Evolutionary conservation across 2,113 vertebrate species (phyloP).

Genomic region (Clarias gariepinus): DNA sequence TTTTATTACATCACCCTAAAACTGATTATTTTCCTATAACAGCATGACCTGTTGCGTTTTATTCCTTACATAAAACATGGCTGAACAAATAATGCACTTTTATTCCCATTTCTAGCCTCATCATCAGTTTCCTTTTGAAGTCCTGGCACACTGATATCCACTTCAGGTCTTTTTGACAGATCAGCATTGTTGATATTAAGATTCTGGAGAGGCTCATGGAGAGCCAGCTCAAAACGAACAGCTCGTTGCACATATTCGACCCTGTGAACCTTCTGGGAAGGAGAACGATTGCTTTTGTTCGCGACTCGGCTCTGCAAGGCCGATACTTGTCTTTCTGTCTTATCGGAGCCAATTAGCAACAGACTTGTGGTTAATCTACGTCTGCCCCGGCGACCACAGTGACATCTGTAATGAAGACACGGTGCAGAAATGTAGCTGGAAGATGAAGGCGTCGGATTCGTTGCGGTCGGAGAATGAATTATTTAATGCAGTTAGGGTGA

Average conservation of each 20-base stretch:
- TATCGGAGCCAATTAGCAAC: conserved; percentile 59
- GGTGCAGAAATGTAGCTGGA: conserved; percentile 46
- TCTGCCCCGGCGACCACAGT: conserved; percentile 49
- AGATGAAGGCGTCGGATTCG: conserved; percentile 47
- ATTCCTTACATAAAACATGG: not conserved
- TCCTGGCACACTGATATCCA: not conserved
- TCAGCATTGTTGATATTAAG: not conserved
- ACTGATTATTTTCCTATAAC: not conserved
- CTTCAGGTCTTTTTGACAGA: not conserved
- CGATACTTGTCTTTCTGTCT: conserved; percentile 34
- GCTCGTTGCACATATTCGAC: not conserved
- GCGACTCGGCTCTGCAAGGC: conserved; percentile 2
- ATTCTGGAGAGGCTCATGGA: no score
- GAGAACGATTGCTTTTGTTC: conserved; percentile 33
- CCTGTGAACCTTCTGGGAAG: not conserved
- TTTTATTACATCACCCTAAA: not conserved
- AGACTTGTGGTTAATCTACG: conserved; percentile 54
- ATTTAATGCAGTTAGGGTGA: conserved; percentile 41
- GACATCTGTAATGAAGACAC: conserved; percentile 58
- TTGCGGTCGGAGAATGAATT: conserved; percentile 42
- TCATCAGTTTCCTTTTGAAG: not conserved
- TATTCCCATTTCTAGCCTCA: not conserved
- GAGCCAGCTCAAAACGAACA: not conserved
- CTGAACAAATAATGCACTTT: not conserved
- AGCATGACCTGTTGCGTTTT: not conserved